These are phyloP conservation scores for Lapara coniferarum DNA, from an alignment of 2,888 invertebrate species.

Conservation along the genomic window DNA sequence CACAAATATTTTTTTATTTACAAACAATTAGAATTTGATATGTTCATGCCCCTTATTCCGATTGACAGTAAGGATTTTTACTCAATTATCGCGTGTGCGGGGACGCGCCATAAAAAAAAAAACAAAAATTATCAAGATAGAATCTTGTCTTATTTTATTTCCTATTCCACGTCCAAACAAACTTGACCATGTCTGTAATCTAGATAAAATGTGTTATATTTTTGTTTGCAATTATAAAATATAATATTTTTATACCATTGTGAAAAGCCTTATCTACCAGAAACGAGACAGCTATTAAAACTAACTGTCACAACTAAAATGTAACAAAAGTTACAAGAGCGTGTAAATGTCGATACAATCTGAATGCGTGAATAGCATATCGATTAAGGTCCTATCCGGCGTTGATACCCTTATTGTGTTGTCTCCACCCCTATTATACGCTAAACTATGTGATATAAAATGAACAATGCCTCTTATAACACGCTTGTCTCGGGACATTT, in stretches of 20 bases:
- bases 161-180: not conserved
- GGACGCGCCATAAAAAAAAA: not conserved
- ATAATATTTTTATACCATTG: not conserved
- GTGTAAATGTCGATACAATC: slow-evolving; percentile 70
- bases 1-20: too few relatives aligned
- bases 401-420: slow-evolving; percentile 77
- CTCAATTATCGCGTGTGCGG: too few relatives aligned
- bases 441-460: slow-evolving; percentile 61
- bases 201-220: too few relatives aligned
- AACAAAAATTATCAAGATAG: not conserved
- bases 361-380: slow-evolving; percentile 67
- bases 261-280: slow-evolving; percentile 31
- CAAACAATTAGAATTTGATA: not conserved
- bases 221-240: too few relatives aligned
- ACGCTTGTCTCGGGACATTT: slow-evolving; percentile 54
- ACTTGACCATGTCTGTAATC: not conserved
- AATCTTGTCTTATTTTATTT: not conserved
- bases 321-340: slow-evolving; percentile 64
- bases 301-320: slow-evolving; percentile 53
- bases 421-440: slow-evolving; percentile 68
- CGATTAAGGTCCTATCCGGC: slow-evolving; percentile 58
- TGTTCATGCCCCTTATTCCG: too few relatives aligned
- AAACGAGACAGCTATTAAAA: slow-evolving; percentile 45
- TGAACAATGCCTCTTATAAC: slow-evolving; percentile 69
- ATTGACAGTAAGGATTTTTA: too few relatives aligned